Conservation (phyloP, 2,797 vertebrate species). For the Epinephelus coioides region DNA sequence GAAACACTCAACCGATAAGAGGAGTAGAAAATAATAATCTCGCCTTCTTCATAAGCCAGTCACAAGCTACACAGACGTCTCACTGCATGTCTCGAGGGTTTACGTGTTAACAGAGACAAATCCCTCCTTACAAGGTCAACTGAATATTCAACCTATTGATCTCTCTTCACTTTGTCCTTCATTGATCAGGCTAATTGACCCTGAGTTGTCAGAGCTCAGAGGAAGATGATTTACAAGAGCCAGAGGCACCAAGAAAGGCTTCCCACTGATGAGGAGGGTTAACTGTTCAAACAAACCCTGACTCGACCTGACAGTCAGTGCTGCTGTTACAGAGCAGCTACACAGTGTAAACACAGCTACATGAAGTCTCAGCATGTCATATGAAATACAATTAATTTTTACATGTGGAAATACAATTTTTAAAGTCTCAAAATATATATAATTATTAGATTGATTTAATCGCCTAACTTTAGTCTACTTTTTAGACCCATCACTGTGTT, state of each 20-base stretch:
- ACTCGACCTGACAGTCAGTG: constrained; percentile 12
- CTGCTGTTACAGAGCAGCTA: neutral
- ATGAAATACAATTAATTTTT: neutral
- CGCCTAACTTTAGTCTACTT: no score
- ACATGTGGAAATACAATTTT: no score
- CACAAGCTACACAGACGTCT: neutral
- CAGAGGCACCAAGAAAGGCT: constrained; percentile 19
- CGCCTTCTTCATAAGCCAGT: neutral
- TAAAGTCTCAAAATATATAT: no score
- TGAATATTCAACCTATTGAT: constrained; percentile 70
- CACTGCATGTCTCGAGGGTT: constrained; percentile 35
- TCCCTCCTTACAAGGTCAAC: constrained; percentile 61
- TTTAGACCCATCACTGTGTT: no score
- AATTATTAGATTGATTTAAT: no score
- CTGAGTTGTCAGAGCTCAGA: constrained; percentile 53
- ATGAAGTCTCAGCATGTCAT: neutral
- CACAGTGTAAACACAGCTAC: neutral
- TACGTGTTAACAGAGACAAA: constrained; percentile 59
- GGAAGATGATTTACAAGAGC: constrained; percentile 52
- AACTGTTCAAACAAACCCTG: neutral
- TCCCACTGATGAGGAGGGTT: constrained; percentile 19
- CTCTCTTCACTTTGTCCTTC: constrained; percentile 68
- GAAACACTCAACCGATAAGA: neutral
- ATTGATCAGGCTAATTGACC: constrained; percentile 77
- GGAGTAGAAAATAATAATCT: constrained; percentile 16